Conservation (phyloP, 1,140 invertebrate species). For the Diuraphis noxia region DNA sequence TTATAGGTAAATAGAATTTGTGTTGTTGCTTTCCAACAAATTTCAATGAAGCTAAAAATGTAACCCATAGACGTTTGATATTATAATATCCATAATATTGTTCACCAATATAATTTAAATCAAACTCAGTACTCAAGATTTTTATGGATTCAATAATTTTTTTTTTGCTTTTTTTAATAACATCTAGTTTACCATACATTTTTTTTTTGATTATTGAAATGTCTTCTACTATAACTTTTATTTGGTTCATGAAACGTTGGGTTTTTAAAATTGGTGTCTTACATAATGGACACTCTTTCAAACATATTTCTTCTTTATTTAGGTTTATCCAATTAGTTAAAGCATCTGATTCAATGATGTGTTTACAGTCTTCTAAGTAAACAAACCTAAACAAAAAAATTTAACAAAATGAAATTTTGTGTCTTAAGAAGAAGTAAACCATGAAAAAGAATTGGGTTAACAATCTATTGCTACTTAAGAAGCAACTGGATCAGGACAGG, state of each 20-base stretch:
- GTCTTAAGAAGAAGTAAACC: neutral
- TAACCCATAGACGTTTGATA: neutral
- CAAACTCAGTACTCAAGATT: neutral
- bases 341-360: slow-evolving; percentile 65
- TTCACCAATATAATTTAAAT: neutral
- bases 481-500: neutral
- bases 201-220: slow-evolving; percentile 66
- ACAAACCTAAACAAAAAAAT: slow-evolving; percentile 63
- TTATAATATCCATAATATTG: neutral
- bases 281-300: slow-evolving; percentile 69
- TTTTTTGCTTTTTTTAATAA: neutral
- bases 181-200: slow-evolving; percentile 59
- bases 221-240: slow-evolving; percentile 64
- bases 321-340: slow-evolving; percentile 64
- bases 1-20: neutral
- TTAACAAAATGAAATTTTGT: neutral
- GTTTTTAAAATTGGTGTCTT: slow-evolving; percentile 67
- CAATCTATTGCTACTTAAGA: neutral
- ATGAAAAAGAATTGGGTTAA: neutral
- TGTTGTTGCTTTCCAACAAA: neutral
- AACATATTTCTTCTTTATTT: slow-evolving; percentile 61
- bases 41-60: neutral
- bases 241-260: slow-evolving; percentile 65
- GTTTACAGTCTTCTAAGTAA: slow-evolving; percentile 68
- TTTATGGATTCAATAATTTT: neutral